These are phyloP conservation scores for Aurelia sp. DNA, from an alignment of 30 jellyfish, hydroid and myxozoan species.

Conservation along the genomic window DNA sequence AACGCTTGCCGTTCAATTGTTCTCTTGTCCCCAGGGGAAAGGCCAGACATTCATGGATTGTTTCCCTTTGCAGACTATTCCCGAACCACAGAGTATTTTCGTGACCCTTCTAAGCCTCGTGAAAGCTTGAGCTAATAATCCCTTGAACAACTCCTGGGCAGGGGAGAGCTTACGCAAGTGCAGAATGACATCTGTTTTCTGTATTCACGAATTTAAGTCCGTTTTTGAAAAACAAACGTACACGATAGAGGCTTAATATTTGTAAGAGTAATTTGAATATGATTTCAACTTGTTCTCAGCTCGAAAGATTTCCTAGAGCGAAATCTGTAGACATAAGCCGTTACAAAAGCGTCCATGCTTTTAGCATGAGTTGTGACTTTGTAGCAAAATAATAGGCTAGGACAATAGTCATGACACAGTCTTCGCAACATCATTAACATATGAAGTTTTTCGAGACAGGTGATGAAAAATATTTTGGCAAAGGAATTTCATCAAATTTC, in stretches of 20 bases:
- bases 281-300: neutral
- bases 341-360: neutral
- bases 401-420: constrained; percentile 20
- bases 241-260: neutral
- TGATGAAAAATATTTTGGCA: neutral
- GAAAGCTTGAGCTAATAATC: no score
- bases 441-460: neutral
- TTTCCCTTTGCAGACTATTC: no score
- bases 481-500: neutral
- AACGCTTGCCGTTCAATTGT: no score
- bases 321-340: no score
- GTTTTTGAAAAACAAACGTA: neutral
- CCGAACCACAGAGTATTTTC: no score
- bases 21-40: no score
- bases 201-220: neutral
- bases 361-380: neutral
- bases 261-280: constrained; percentile 1
- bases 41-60: no score
- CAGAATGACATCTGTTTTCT: neutral
- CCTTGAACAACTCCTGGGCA: no score
- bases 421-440: neutral
- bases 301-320: no score
- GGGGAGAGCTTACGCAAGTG: neutral
- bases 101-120: no score
- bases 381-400: neutral